These are phyloP conservation scores for Neogale vison DNA, from an alignment of 2,113 vertebrate genomes.

Conservation along the genomic window DNA sequence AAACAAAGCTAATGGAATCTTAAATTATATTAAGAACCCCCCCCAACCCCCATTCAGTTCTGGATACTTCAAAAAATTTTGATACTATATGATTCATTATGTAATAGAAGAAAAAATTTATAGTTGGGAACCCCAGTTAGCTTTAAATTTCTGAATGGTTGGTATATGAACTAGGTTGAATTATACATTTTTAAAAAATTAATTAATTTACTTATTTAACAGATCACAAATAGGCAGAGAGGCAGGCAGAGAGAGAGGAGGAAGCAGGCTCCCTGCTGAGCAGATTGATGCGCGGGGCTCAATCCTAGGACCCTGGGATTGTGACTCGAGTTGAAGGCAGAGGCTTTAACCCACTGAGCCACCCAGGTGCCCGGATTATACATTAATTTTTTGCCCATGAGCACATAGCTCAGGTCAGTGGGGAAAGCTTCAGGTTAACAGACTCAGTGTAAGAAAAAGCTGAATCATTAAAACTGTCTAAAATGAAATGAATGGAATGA, in stretches of 20 bases:
- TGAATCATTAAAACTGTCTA: constrained; percentile 22
- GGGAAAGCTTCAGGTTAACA: not conserved
- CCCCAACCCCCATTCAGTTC: not conserved
- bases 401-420: not conserved
- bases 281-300: too few relatives aligned
- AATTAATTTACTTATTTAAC: too few relatives aligned
- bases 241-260: too few relatives aligned
- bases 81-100: not conserved
- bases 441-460: not conserved
- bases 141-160: constrained; percentile 19
- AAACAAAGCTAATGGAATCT: not conserved
- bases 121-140: not conserved
- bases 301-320: too few relatives aligned
- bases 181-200: not conserved
- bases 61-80: not conserved
- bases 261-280: too few relatives aligned
- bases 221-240: too few relatives aligned
- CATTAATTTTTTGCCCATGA: not conserved
- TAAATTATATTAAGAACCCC: constrained; percentile 10
- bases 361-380: not conserved
- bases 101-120: not conserved
- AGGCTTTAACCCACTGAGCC: too few relatives aligned
- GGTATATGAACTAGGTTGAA: not conserved
- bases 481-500: constrained; percentile 16
- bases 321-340: too few relatives aligned